Base-by-base conservation (phyloP, 1,140 invertebrate species). In the Ceratosolen fusciceps region DNA sequence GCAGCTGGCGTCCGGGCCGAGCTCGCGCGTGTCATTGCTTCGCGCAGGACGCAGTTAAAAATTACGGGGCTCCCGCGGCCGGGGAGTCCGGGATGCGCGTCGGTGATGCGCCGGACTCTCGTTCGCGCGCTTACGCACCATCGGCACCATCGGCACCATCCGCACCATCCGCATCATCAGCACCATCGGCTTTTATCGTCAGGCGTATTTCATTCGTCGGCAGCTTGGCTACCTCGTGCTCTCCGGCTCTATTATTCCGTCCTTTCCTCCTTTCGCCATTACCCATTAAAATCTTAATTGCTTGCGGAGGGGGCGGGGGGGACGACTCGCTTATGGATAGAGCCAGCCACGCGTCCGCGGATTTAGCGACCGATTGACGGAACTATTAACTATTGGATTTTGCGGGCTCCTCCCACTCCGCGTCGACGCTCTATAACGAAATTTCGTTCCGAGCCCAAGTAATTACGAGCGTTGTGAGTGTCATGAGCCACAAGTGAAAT, bases 61-160 rank as follows among this genome's bases (percentile, higher is more conserved):
- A 65, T 65, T 65, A 65, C 60, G 60, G 60, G 34, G 60, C 21
- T 65, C 31, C 60, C 31, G 60, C 34, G 60, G 60, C 58, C 16
- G 34, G 34, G 34, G 37, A 31, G 60, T n/a, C 34, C 31, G 31
- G 60, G 60, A 37, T 65, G 60, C 31, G 31, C 29, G 58, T 19
- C 58, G 31, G 29, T 34, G 34, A 62, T 34, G 24, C 58, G 29
- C 12, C 26, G 37, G 39, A 19, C 49, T 3, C 39, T 68, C 65
- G 39, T 10, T 56, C 39, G 39, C 54, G 29, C 60, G 74, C 43
- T 60, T 65, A 52, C 26, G 31, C 60, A 67, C 29, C 0, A 9
- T n/a, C n/a, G n/a, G n/a, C n/a, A n/a, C n/a, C n/a, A n/a, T n/a
- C n/a, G n/a, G n/a, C n/a, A n/a, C n/a, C n/a, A n/a, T n/a, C n/a